Evolutionary conservation across 2,888 invertebrate genomes (phyloP).

Genomic region (Dendrolimus pini): DNA sequence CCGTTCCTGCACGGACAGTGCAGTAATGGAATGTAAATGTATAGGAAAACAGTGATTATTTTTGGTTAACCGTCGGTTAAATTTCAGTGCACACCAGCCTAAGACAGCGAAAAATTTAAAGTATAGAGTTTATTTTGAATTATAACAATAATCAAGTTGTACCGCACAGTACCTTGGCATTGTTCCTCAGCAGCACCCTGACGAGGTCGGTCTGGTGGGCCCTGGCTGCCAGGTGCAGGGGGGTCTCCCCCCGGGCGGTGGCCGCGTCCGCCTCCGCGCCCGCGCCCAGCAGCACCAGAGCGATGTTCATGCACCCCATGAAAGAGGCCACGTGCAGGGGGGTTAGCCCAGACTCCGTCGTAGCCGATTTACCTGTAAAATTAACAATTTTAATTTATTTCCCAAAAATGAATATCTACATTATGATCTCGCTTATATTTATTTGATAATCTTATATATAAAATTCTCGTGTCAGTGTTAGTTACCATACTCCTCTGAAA

Average conservation of each 20-base stretch:
- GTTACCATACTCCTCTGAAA: too few species aligned
- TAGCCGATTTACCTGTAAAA: conserved; percentile 77
- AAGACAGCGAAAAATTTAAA: too few species aligned
- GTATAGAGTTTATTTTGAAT: too few species aligned
- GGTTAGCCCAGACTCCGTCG: conserved; percentile 90
- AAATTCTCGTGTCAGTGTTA: too few species aligned
- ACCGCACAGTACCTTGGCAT: conserved; percentile 82
- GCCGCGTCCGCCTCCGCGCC: conserved; percentile 96
- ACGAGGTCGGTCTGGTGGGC: conserved; percentile 99
- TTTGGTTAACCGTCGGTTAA: too few species aligned
- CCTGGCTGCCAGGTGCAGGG: conserved; percentile 95
- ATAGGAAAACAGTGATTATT: too few species aligned
- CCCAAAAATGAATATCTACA: background rate
- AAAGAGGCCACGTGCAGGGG: conserved; percentile 98
- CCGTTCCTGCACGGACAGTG: too few species aligned
- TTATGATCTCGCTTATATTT: background rate
- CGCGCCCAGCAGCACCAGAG: conserved; percentile 93
- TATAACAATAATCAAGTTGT: too few species aligned
- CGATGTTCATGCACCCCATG: conserved; percentile 99
- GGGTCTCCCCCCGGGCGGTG: conserved; percentile 97
- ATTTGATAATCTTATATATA: too few species aligned
- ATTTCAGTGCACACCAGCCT: too few species aligned
- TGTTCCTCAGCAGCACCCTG: conserved; percentile 94
- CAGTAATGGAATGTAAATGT: too few species aligned
- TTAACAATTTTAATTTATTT: background rate